These are phyloP conservation scores for Panzeria rudis DNA, from an alignment of 2,888 invertebrate species.

Conservation along the genomic window DNA sequence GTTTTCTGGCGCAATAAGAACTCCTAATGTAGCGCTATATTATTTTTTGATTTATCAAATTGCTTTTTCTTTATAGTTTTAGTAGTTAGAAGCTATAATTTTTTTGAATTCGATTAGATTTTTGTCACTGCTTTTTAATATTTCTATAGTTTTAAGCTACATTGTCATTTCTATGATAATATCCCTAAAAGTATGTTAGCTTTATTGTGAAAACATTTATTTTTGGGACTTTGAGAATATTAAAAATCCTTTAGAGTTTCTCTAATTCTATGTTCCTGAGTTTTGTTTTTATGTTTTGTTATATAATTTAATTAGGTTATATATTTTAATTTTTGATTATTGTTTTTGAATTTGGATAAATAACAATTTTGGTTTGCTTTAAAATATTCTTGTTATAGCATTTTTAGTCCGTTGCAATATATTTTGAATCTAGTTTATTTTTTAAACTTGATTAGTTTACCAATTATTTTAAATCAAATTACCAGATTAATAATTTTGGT, in stretches of 20 bases:
- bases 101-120: too few relatives aligned
- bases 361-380: neutral
- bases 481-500: slow-evolving; percentile 40
- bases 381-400: neutral
- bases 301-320: neutral
- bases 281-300: neutral
- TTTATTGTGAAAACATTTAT: neutral
- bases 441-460: neutral
- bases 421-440: slow-evolving; percentile 24
- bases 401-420: neutral
- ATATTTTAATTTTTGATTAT: neutral
- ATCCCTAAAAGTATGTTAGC: neutral
- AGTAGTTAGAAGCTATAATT: too few relatives aligned
- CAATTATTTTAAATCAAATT: slow-evolving; percentile 12
- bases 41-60: too few relatives aligned
- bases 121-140: too few relatives aligned
- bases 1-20: neutral
- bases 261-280: slow-evolving; percentile 9
- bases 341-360: slow-evolving; percentile 14
- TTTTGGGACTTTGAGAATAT: neutral
- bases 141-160: too few relatives aligned
- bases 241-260: neutral
- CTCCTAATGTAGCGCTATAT: too few relatives aligned
- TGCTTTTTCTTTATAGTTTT: too few relatives aligned
- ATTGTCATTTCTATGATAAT: too few relatives aligned